A percentile compares a stretch with the other conserved stretches of the same genome.
These are phyloP conservation scores for Rhinogobio ventralis DNA, from an alignment of 2,797 vertebrate genomes.

Conservation along the genomic window DNA sequence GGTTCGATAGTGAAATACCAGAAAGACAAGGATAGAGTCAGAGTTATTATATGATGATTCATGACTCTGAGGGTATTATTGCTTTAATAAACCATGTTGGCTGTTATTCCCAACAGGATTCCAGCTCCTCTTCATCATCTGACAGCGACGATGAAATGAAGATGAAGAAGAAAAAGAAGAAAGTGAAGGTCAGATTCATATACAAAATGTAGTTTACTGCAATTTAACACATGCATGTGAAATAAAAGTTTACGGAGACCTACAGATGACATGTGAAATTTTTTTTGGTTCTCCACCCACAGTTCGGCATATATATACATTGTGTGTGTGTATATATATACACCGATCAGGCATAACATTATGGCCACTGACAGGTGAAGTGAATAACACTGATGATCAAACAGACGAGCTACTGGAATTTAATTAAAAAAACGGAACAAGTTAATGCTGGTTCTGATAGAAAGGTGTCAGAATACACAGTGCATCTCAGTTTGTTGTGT, in stretches of 20 bases:
- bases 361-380: no score
- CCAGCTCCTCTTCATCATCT: slow-evolving; percentile 26
- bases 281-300: no score
- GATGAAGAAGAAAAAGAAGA: background rate
- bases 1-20: background rate
- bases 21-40: background rate
- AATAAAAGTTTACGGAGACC: background rate
- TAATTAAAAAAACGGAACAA: no score
- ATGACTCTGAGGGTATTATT: background rate
- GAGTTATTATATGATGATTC: background rate
- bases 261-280: no score
- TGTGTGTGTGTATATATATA: no score
- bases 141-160: background rate
- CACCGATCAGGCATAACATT: no score
- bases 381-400: no score
- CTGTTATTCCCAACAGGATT: slow-evolving; percentile 10
- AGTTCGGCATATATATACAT: no score
- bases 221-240: background rate
- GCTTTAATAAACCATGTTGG: background rate
- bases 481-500: no score
- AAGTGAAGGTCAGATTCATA: background rate
- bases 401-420: no score
- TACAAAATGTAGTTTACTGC: background rate
- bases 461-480: no score
- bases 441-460: no score